Base-by-base conservation (phyloP, 2,797 vertebrate genomes). In the Labeo calbasu region DNA sequence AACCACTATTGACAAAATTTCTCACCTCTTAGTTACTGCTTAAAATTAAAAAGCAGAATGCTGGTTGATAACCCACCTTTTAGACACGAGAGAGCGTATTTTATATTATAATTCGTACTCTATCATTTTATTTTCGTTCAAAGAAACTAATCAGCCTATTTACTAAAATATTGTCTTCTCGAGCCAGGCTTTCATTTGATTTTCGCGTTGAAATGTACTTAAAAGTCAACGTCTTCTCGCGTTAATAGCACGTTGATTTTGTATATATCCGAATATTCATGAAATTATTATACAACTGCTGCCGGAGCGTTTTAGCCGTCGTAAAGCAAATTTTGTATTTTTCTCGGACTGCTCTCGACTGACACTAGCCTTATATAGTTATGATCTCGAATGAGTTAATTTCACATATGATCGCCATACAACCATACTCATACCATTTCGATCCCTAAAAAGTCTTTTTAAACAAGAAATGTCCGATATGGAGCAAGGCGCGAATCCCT, bases 401-500 rank as follows among this genome's bases (percentile, higher is more conserved):
- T 63, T 36, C 7, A 21, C 10, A n/a, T 43, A 46, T 25, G 13
- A 7, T 76, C 53, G 17, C 53, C 23, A 69, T 28, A 53, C 7
- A 68, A 85, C 25, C 21, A 51, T 70, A 8, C 66, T 43, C 14
- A 79, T 40, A 3, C 48, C 14, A 78, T 25, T 57, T 46, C 66
- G 6, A 48, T 13, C 15, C 23, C 17, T 50, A 46, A 51, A 40
- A 68, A 46, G 21, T 13, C 1, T 50, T n/a, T 85, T 55, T 81
- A 51, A 46, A 76, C 12, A 11, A 57, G 48, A 86, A 84, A 65
- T 17, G n/a, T 79, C 51, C 48, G 84, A 81, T 83, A 59, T 86
- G 66, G 57, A 89, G 71, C 63, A 80, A 76, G 15, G 43, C 57
- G 28, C 25, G 71, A 84, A 79, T 84, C 82, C 68, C 40, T 86